Conservation (phyloP, 2,888 invertebrate genomes). For the Amphipyra tragopoginis region DNA sequence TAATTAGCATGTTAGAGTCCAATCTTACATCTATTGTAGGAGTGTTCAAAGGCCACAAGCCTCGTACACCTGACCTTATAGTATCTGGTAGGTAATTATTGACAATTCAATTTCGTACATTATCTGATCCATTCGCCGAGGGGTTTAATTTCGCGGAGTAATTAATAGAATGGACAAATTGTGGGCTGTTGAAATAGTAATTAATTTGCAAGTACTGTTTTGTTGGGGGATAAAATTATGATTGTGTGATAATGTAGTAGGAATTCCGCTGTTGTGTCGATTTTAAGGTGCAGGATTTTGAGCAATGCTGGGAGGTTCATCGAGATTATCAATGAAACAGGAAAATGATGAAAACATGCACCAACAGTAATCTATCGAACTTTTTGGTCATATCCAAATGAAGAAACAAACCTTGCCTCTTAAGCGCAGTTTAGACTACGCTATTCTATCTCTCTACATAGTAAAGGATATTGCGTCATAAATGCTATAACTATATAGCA, state of each 20-base stretch:
- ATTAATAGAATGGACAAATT: conserved; percentile 59
- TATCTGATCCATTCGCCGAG: conserved; percentile 78
- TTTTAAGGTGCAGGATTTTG: neutral
- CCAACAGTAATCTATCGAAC: too few relatives aligned
- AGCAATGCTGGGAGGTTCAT: neutral
- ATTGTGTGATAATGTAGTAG: conserved; percentile 24
- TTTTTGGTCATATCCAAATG: too few relatives aligned
- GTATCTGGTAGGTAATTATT: conserved; percentile 80
- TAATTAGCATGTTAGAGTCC: conserved; percentile 53
- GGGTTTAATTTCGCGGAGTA: conserved; percentile 55
- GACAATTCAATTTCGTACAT: conserved; percentile 83
- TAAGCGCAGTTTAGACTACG: too few relatives aligned
- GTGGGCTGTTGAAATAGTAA: conserved; percentile 46
- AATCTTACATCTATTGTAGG: conserved; percentile 61
- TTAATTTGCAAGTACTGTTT: conserved; percentile 43
- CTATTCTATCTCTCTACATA: too few relatives aligned
- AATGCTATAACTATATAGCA: too few relatives aligned
- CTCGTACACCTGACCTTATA: conserved; percentile 52
- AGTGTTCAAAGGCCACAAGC: conserved; percentile 54
- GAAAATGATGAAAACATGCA: too few relatives aligned
- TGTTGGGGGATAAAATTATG: conserved; percentile 12
- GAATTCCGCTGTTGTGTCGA: neutral
- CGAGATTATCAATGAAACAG: too few relatives aligned
- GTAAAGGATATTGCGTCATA: too few relatives aligned
- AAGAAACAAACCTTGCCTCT: too few relatives aligned